Percentiles rank a stretch among this genome's conserved stretches.
These are phyloP conservation scores for Labrus mixtus DNA, from an alignment of 2,113 vertebrate species.

Conservation along the genomic window DNA sequence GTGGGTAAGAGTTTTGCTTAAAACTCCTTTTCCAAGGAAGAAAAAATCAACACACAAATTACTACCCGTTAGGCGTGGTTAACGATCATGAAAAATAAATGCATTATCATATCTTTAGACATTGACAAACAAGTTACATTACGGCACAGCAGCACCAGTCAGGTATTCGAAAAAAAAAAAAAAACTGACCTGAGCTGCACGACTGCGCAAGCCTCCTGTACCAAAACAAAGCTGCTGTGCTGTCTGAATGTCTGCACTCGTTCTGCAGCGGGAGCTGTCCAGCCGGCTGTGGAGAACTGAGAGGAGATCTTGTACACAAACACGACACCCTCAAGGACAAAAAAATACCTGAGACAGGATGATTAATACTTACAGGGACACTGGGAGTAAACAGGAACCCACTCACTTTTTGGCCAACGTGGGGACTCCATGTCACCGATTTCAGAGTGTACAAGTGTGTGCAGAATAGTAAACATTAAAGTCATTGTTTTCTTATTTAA, in stretches of 20 bases:
- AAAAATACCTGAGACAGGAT: conserved; percentile 36
- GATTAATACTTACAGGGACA: conserved; percentile 22
- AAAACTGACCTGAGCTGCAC: conserved; percentile 19
- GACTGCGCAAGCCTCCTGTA: conserved; percentile 12
- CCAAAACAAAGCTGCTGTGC: conserved; percentile 22
- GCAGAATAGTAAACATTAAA: not conserved
- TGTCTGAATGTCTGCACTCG: conserved; percentile 27
- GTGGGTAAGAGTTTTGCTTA: no score
- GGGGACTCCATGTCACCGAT: not conserved
- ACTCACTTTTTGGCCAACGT: not conserved
- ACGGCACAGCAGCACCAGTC: not conserved
- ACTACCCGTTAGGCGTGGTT: not conserved
- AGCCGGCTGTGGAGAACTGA: conserved; percentile 21
- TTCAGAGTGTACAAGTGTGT: not conserved
- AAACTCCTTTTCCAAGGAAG: not conserved
- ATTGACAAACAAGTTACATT: not conserved
- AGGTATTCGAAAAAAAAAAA: conserved; percentile 8
- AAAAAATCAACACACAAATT: not conserved
- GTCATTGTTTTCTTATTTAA: not conserved
- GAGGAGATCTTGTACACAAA: not conserved
- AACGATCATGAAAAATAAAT: not conserved
- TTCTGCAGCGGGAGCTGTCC: conserved; percentile 35
- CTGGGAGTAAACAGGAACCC: conserved; percentile 26
- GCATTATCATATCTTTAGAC: not conserved
- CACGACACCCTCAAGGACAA: conserved; percentile 25